Conservation (phyloP, 2,113 vertebrate species). For the Circaetus gallicus region DNA sequence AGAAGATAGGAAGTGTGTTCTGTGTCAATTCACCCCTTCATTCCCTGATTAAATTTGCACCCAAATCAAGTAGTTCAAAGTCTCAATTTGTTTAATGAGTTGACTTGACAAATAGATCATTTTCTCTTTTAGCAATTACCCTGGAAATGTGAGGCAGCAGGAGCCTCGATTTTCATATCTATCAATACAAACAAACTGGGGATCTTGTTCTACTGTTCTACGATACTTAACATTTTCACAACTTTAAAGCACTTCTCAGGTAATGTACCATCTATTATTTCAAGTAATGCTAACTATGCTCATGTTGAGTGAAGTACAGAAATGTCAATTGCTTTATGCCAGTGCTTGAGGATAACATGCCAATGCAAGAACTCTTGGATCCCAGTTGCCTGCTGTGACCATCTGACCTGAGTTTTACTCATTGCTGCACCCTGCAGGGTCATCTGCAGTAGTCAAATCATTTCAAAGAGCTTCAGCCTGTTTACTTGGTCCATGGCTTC, state of each 20-base stretch:
- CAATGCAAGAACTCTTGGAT: background rate
- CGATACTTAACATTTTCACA: background rate
- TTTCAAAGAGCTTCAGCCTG: background rate
- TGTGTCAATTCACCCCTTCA: background rate
- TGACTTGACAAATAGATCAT: background rate
- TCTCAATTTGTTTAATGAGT: slow-evolving; percentile 33
- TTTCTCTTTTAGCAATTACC: background rate
- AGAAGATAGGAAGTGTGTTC: background rate
- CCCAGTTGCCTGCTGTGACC: background rate
- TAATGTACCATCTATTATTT: background rate
- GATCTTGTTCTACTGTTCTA: background rate
- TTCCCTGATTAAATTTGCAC: slow-evolving; percentile 18
- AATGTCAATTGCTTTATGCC: background rate
- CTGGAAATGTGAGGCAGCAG: background rate
- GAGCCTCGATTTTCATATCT: background rate
- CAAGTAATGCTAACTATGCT: background rate
- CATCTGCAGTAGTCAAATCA: background rate
- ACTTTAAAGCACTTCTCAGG: background rate
- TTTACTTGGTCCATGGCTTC: background rate
- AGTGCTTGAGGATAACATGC: background rate
- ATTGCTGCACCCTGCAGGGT: background rate
- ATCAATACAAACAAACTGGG: background rate
- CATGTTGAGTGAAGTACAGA: background rate
- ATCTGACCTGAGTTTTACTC: background rate
- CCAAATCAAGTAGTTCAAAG: slow-evolving; percentile 25